Evolutionary conservation across 2,113 vertebrate species (phyloP), one percentile per base, ranked within the genome.

Genomic region (Anhinga rufa): DNA sequence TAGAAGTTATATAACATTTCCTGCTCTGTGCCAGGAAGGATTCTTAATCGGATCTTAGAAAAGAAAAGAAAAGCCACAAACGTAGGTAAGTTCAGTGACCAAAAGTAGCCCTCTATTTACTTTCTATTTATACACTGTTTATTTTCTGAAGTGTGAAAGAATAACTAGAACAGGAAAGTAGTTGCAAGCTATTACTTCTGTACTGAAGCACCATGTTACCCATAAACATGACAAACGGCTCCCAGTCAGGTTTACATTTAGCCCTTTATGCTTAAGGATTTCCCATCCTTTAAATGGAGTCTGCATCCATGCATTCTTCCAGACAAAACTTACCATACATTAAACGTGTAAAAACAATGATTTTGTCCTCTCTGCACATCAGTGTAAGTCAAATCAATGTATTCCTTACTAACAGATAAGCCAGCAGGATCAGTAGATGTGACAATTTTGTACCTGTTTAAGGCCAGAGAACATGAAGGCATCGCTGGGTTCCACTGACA

Each of bases 401-500:
- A 38, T 46, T 69, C 64, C 66, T 86, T 61, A 14, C n/a, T 60
- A 71, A 8, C 72, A 92, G 64, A 55, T 32, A 86, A 93, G 48
- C 9, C 32, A 80, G 40, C 11, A 86, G 21, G 49, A 80, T 48
- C 38, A 58, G 52, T 2, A 28, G 14, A 44, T 9, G 42, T 62
- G 32, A 75, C 18, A 52, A 32, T 46, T 87, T 52, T n/a, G 38
- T 97, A 99, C 99, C 99, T 99, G 99, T 93, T 99, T 99, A 78
- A 99, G 99, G 85, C 99, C 99, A 58, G 99, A 99, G 97, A 99
- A 99, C 99, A 99, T 99, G 98, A 99, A 99, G 79, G 99, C 99
- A 68, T 99, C 99, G 12, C 99, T 99, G 38, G 99, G 99, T 76
- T 99, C 99, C 90, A 99, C 99, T 1, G 99, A 98, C 91, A 99